phyloP scores from a whole-genome alignment of 2,888 invertebrate species.

The Trachelus tabidus region DNA sequence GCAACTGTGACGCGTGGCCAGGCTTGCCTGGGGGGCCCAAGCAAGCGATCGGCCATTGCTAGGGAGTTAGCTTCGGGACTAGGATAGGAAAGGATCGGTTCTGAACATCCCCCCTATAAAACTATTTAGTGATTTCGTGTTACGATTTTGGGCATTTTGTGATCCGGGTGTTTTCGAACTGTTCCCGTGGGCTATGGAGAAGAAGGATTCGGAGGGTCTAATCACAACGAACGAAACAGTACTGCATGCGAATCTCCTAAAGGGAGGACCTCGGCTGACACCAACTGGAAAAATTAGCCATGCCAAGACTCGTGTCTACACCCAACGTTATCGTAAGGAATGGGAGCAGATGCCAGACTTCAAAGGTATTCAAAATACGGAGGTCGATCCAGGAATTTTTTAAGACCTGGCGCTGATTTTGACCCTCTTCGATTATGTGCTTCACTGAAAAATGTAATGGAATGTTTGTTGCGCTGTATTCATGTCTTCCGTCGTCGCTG shows the following conservation, averaged over 20 bases:
- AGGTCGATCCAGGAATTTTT: not conserved
- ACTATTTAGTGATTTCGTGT: conserved; percentile 62
- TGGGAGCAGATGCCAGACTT: conserved; percentile 73
- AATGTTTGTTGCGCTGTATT: not conserved
- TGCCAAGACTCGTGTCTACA: conserved; percentile 66
- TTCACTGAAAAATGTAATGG: not conserved
- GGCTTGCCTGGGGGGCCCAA: conserved; percentile 12
- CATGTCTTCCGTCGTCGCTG: not conserved
- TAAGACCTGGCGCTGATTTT: not conserved
- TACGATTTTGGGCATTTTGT: conserved; percentile 52
- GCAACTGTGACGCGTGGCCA: conserved; percentile 29
- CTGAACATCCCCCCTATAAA: conserved; percentile 39
- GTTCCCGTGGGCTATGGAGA: conserved; percentile 36
- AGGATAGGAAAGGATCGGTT: conserved; percentile 42
- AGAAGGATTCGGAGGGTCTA: conserved; percentile 35
- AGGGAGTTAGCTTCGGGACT: conserved; percentile 61
- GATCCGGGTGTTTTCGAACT: conserved; percentile 41
- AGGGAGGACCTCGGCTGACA: conserved; percentile 46
- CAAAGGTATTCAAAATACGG: conserved; percentile 64
- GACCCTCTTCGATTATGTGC: not conserved
- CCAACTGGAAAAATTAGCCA: conserved; percentile 64
- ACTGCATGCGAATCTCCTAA: conserved; percentile 20
- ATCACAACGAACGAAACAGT: conserved; percentile 30
- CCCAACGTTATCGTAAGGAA: conserved; percentile 71
- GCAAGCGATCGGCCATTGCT: conserved; percentile 41